Evolutionary conservation across 2,888 invertebrate species (phyloP), one percentile per base, ranked within the genome.

Genomic region (Dorcus hopei): DNA sequence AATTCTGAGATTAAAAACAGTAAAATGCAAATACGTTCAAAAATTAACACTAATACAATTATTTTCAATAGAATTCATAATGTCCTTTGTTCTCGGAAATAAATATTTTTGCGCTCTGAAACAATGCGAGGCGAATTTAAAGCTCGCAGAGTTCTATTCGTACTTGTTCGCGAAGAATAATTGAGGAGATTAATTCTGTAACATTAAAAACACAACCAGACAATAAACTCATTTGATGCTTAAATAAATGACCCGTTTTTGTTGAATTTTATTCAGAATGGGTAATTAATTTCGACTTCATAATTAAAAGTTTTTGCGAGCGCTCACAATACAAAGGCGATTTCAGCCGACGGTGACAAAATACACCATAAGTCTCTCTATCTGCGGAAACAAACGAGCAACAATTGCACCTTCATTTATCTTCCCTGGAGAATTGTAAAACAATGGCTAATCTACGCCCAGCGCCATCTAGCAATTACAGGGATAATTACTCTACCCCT

Each of bases 381-480:
- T 74, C 74, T 74, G 69, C 70, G 72, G 70, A 74, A 74, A 76
- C 75, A 76, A 77, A 77, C 74, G 75, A 77, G 73, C 72, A 73
- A 73, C 75, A 75, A 77, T 77, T 76, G 74, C 73, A 72, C 73
- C 73, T 74, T 71, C 76, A 76, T 76, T 75, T 73, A 76, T 76
- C 75, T 72, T 72, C 70, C 70, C 69, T 64, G 66, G 73, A 73
- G 76, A 72, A 75, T 73, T 73, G 73, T 72, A 73, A 76, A 75
- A 77, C 77, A 77, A 77, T 75, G 69, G 75, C 69, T 76, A 77
- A 77, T 77, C 76, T 74, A 72, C 74, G 71, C 71, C 73, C 70
- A 68, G 68, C 75, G 74, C 76, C 75, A 75, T 77, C 76, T 76
- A 75, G 75, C 74, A 77, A 77, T 77, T 77, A 77, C 72, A 69